Conservation (phyloP, 2,113 vertebrate genomes). For the Danionella cerebrum region DNA sequence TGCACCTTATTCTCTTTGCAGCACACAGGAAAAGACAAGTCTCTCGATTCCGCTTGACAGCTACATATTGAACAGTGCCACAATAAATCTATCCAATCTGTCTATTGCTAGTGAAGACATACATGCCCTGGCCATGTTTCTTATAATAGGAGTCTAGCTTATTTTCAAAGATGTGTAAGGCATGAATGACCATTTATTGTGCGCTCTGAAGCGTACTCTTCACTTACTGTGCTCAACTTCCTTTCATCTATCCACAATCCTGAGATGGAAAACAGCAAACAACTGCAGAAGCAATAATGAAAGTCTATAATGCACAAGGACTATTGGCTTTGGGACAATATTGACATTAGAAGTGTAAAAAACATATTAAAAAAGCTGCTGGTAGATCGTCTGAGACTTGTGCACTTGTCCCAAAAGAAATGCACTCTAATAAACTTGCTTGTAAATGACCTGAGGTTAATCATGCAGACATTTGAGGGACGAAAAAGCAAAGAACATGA, state of each 20-base stretch:
- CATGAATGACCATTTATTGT: slow-evolving; percentile 8
- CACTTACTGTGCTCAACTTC: slow-evolving; percentile 12
- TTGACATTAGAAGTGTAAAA: not conserved
- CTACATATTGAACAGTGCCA: not conserved
- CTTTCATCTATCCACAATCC: not conserved
- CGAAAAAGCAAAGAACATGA: not conserved
- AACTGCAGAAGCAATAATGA: slow-evolving; percentile 13
- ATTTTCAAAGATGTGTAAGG: not conserved
- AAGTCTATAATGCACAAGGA: not conserved
- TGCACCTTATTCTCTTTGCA: not conserved
- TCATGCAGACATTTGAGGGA: slow-evolving; percentile 5
- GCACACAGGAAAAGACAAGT: not conserved
- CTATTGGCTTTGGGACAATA: slow-evolving; percentile 16
- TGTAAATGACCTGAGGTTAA: slow-evolving; percentile 19
- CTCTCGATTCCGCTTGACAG: not conserved
- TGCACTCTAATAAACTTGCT: slow-evolving; percentile 10
- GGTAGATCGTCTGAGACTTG: not conserved
- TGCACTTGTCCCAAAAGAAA: slow-evolving; percentile 1
- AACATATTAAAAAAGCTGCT: slow-evolving; percentile 9
- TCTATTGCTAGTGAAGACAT: not conserved
- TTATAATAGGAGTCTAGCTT: not conserved
- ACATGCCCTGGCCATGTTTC: not conserved
- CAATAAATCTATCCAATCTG: not conserved
- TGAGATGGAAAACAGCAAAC: slow-evolving; percentile 11
- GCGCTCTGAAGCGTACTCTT: not conserved